Conservation (phyloP, 2,797 vertebrate species). For the Acanthopagrus latus region DNA sequence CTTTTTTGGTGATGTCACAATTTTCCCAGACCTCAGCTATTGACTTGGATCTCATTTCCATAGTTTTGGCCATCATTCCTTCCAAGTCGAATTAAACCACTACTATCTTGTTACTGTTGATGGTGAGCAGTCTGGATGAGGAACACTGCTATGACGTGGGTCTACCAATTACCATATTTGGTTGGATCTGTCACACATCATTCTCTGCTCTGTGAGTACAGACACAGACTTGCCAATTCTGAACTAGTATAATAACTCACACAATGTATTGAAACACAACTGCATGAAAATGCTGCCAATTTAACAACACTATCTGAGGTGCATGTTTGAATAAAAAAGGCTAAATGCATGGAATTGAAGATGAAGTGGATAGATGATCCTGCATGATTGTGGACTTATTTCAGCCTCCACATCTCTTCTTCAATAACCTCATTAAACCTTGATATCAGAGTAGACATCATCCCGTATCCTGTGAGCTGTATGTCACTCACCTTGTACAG, state of each 20-base stretch:
- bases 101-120: not conserved
- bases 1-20: not conserved
- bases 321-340: not conserved
- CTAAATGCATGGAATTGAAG: not conserved
- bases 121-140: constrained; percentile 8
- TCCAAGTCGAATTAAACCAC: not conserved
- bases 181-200: not conserved
- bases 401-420: too few species aligned
- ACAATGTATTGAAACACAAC: not conserved
- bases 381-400: not conserved
- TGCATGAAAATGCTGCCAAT: not conserved
- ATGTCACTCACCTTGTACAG: constrained; percentile 88
- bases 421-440: not conserved
- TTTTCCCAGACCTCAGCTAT: not conserved
- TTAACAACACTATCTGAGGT: not conserved
- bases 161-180: not conserved
- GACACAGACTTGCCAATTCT: not conserved
- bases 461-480: not conserved
- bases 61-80: too few species aligned
- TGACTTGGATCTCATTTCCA: too few species aligned
- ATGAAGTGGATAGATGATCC: not conserved
- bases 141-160: not conserved
- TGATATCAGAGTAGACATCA: not conserved
- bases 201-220: not conserved
- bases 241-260: too few species aligned